A percentile compares a stretch with the other conserved stretches of the same genome.
phyloP scores from a whole-genome alignment of 1,140 invertebrate species.

The Antheraea pernyi region DNA sequence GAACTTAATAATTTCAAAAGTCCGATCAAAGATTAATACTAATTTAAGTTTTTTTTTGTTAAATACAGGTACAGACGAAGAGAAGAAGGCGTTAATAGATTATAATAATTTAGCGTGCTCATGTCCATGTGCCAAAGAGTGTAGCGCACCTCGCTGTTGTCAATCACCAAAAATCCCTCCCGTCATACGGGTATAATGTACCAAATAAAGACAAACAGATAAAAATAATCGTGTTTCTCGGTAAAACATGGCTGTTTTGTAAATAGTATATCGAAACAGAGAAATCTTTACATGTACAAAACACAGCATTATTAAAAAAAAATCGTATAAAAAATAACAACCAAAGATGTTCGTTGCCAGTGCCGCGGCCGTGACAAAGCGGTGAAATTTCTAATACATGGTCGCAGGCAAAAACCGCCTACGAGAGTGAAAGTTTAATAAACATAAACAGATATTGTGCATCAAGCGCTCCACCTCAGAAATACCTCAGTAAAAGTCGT shows the following conservation, averaged over 20 bases:
- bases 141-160: slow-evolving; percentile 60
- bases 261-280: background rate
- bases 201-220: background rate
- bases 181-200: slow-evolving; percentile 48
- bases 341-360: slow-evolving; percentile 17
- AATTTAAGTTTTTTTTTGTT: background rate
- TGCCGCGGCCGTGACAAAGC: slow-evolving; percentile 13
- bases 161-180: slow-evolving; percentile 45
- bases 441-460: slow-evolving; percentile 28
- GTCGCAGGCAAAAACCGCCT: slow-evolving; percentile 17
- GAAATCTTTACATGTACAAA: background rate
- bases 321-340: background rate
- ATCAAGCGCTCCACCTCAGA: background rate
- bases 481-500: background rate
- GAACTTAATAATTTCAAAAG: background rate
- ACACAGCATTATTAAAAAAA: background rate
- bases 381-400: slow-evolving; percentile 34
- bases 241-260: background rate
- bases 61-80: slow-evolving; percentile 56
- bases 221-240: background rate
- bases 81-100: slow-evolving; percentile 58
- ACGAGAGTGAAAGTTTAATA: slow-evolving; percentile 40
- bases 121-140: slow-evolving; percentile 65
- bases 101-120: slow-evolving; percentile 61
- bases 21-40: background rate